Base-by-base conservation (phyloP, 2,888 invertebrate species). In the Polia nebulosa region DNA sequence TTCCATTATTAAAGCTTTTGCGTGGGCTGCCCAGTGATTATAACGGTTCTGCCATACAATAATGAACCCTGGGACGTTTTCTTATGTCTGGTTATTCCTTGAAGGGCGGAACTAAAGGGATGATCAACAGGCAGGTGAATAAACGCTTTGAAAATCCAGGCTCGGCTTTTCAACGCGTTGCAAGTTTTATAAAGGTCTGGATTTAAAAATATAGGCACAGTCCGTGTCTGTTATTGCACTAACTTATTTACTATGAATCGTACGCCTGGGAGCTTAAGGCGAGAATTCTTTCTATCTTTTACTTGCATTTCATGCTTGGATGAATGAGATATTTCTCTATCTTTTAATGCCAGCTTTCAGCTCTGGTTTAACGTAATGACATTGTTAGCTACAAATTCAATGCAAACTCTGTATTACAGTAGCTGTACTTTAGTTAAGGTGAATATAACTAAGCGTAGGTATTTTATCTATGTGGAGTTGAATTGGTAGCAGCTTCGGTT, bases 41-140 rank as follows among this genome's bases (percentile, higher is more conserved):
- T 68, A 69, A 32, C 25, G 17, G n/a, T 20, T n/a, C n/a, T 45
- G 59, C 64, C 44, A 58, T 15, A 41, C 49, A 20, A 81, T 62
- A 55, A 64, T 59, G 53, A 59, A 47, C 76, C 61, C 59, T 81
- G n/a, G 36, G 2, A 0, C 9, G 27, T 39, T 75, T 25, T 1
- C 0, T 20, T 47, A 84, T 8, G 52, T 75, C 62, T 47, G 2
- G n/a, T 44, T 78, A 27, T 77, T 36, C 34, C 34, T 47, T 63
- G 61, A 11, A 4, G 39, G 20, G n/a, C 53, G 27, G 45, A 62
- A 64, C 47, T 72, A 64, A 84, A 75, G 61, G 70, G 68, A 76
- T 70, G 78, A 83, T 83, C 88, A 88, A 88, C 88, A 88, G 85
- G 87, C 85, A 78, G 78, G 72, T 84, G 78, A 76, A 82, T 81